Percentiles rank a stretch among this genome's conserved stretches.
Conservation (phyloP, 2,888 invertebrate genomes). For the Drosophila leonis region DNA sequence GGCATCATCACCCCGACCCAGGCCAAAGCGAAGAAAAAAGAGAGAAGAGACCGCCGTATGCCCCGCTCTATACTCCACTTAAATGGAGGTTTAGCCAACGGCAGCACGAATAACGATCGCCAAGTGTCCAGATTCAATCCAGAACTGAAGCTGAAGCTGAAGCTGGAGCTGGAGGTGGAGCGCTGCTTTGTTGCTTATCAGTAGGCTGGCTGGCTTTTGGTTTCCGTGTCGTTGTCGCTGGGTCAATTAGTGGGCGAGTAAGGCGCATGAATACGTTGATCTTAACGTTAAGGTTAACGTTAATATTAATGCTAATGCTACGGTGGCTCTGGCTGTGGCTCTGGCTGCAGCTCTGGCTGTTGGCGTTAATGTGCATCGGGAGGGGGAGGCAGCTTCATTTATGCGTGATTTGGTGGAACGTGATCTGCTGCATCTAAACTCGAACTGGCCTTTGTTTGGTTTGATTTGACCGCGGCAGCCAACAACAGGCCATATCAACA, state of each 20-base stretch:
- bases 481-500: constrained; percentile 39
- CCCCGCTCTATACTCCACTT: constrained; percentile 55
- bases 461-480: constrained; percentile 47
- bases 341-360: constrained; percentile 1
- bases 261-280: constrained; percentile 80
- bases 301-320: constrained; percentile 21
- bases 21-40: background rate
- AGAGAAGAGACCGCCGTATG: background rate
- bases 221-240: constrained; percentile 54
- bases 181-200: constrained; percentile 46
- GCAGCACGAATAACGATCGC: constrained; percentile 47
- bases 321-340: background rate
- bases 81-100: constrained; percentile 73
- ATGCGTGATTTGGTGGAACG: constrained; percentile 73
- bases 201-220: constrained; percentile 22
- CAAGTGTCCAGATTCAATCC: constrained; percentile 33
- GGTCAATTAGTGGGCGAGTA: constrained; percentile 82
- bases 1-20: constrained; percentile 56
- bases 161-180: background rate
- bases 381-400: constrained; percentile 54
- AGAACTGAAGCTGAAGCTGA: constrained; percentile 6
- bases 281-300: constrained; percentile 51
- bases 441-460: constrained; percentile 38
- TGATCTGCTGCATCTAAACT: constrained; percentile 44
- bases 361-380: constrained; percentile 35